These are phyloP conservation scores for Drusus annulatus DNA, from an alignment of 1,140 invertebrate species.

Conservation along the genomic window DNA sequence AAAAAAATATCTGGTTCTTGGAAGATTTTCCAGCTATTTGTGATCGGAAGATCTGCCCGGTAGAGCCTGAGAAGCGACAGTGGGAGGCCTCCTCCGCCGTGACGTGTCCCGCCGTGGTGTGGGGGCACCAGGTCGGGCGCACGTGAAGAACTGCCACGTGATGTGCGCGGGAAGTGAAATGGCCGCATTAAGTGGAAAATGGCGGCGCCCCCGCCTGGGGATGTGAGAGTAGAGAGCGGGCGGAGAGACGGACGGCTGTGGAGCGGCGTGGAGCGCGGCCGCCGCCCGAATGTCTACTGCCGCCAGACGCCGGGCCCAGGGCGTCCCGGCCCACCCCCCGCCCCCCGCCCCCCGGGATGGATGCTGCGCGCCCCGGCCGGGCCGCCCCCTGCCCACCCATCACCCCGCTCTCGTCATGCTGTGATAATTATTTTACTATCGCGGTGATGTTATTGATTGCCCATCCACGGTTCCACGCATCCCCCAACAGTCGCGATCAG, in stretches of 20 bases:
- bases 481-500: no score
- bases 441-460: conserved; percentile 36
- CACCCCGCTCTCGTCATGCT: not conserved
- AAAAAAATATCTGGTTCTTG: no score
- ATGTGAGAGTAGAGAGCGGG: conserved; percentile 6
- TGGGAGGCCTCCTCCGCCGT: not conserved
- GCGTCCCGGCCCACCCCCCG: conserved; percentile 2
- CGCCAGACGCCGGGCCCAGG: conserved; percentile 39
- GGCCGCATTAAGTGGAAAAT: conserved; percentile 33
- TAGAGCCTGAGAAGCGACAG: not conserved
- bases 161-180: conserved; percentile 22
- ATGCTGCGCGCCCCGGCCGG: conserved; percentile 6
- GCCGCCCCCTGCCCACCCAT: not conserved
- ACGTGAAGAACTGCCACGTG: conserved; percentile 26
- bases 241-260: not conserved
- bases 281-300: conserved; percentile 57
- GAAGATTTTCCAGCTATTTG: no score
- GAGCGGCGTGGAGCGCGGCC: conserved; percentile 47
- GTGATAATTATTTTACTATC: conserved; percentile 35
- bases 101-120: not conserved
- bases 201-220: not conserved
- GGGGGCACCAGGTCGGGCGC: conserved; percentile 4
- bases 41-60: no score
- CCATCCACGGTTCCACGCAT: not conserved
- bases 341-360: not conserved